A percentile compares a stretch with the other conserved stretches of the same genome.
Evolutionary conservation across 2,888 invertebrate species (phyloP).

Genomic region (Nymphalis c-album): DNA sequence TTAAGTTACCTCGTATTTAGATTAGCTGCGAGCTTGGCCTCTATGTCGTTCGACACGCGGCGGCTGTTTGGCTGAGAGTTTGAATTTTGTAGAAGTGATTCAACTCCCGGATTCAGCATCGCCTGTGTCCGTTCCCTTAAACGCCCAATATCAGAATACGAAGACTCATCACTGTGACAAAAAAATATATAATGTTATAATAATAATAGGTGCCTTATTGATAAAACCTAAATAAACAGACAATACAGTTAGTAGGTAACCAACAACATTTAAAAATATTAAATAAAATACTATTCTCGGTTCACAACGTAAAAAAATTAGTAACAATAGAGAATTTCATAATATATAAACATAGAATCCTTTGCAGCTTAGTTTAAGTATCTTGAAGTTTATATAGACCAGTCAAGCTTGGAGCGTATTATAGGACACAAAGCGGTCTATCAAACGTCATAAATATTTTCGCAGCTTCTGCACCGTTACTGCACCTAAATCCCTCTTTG

Average conservation of each 20-base stretch:
- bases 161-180: slow-evolving; percentile 69
- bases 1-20: slow-evolving; percentile 66
- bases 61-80: slow-evolving; percentile 72
- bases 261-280: too few species aligned
- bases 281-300: too few species aligned
- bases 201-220: too few species aligned
- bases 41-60: slow-evolving; percentile 69
- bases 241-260: too few species aligned
- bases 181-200: neutral
- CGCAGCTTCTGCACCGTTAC: slow-evolving; percentile 55
- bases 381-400: slow-evolving; percentile 17
- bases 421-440: slow-evolving; percentile 68
- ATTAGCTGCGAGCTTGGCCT: slow-evolving; percentile 70
- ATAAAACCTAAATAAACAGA: too few species aligned
- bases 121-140: slow-evolving; percentile 70
- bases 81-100: slow-evolving; percentile 56
- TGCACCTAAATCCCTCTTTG: slow-evolving; percentile 67
- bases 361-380: slow-evolving; percentile 10
- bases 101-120: slow-evolving; percentile 61
- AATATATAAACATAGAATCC: neutral
- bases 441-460: slow-evolving; percentile 77
- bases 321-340: neutral
- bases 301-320: neutral
- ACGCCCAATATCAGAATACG: slow-evolving; percentile 69
- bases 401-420: slow-evolving; percentile 41